Conservation (phyloP, 2,888 invertebrate genomes). For the Eupithecia centaureata region DNA sequence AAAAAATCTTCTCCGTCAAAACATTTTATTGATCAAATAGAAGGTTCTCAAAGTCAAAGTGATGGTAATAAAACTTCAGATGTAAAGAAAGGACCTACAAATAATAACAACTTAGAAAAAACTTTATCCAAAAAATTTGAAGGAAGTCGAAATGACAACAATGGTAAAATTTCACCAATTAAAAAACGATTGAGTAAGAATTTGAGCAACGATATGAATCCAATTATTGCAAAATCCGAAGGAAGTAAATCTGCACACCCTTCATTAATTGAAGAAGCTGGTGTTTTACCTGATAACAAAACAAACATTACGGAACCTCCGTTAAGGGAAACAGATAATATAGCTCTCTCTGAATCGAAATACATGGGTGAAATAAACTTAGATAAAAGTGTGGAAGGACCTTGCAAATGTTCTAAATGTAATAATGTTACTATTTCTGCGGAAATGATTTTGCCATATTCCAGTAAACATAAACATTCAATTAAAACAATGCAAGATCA, state of each 20-base stretch:
- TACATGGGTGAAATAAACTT: slow-evolving; percentile 68
- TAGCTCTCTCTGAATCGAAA: slow-evolving; percentile 58
- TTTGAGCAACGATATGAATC: no score
- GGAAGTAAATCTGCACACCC: neutral
- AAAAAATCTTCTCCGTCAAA: neutral
- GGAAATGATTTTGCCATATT: slow-evolving; percentile 43
- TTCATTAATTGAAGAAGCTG: neutral
- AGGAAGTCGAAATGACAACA: no score
- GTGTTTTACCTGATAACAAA: neutral
- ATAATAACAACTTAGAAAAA: neutral
- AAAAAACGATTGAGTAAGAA: no score
- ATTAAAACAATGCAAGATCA: slow-evolving; percentile 16
- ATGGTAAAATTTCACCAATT: no score
- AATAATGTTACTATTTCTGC: neutral
- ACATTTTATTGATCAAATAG: neutral
- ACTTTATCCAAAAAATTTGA: neutral
- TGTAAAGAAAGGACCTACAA: neutral
- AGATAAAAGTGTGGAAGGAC: slow-evolving; percentile 64
- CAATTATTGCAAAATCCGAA: no score
- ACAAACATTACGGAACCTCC: neutral
- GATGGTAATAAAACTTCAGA: neutral
- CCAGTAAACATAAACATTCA: neutral
- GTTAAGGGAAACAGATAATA: slow-evolving; percentile 4
- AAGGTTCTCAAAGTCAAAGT: neutral
- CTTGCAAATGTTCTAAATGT: slow-evolving; percentile 49